Conservation (phyloP, 2,113 vertebrate genomes). For the Neogobius melanostomus region DNA sequence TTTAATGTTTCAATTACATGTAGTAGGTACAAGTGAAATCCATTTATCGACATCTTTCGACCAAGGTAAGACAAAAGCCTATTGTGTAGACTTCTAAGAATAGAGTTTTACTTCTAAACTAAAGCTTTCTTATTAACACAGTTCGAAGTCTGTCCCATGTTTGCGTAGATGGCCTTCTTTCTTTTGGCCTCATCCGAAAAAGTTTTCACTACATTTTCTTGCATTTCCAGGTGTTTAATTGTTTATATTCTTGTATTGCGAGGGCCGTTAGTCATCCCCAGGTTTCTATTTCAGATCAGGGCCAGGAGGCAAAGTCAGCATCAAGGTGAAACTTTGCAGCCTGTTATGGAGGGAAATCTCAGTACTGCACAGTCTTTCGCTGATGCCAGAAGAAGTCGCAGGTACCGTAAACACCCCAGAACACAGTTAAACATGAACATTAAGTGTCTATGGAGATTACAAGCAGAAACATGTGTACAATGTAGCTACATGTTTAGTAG, state of each 20-base stretch:
- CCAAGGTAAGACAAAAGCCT: background rate
- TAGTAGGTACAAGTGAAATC: conserved; percentile 1
- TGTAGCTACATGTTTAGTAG: conserved; percentile 11
- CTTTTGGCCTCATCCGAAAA: background rate
- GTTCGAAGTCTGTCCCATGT: background rate
- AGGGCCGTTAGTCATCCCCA: background rate
- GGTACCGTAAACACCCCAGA: conserved; percentile 30
- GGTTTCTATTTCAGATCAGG: conserved; percentile 26
- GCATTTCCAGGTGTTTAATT: background rate
- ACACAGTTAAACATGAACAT: background rate
- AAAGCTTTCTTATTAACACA: background rate
- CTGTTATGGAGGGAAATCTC: background rate
- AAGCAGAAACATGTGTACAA: conserved; percentile 3
- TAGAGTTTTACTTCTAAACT: background rate
- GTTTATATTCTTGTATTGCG: background rate
- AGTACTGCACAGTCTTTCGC: background rate
- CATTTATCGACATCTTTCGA: background rate
- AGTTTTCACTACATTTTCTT: background rate
- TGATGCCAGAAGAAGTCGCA: conserved; percentile 29
- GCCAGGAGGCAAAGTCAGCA: conserved; percentile 58
- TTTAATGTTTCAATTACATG: background rate
- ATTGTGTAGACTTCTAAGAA: no score
- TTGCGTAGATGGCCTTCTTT: background rate
- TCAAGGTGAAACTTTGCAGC: conserved; percentile 32
- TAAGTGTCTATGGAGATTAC: background rate